Conservation (phyloP, 2,888 invertebrate genomes). For the Tipula unca region DNA sequence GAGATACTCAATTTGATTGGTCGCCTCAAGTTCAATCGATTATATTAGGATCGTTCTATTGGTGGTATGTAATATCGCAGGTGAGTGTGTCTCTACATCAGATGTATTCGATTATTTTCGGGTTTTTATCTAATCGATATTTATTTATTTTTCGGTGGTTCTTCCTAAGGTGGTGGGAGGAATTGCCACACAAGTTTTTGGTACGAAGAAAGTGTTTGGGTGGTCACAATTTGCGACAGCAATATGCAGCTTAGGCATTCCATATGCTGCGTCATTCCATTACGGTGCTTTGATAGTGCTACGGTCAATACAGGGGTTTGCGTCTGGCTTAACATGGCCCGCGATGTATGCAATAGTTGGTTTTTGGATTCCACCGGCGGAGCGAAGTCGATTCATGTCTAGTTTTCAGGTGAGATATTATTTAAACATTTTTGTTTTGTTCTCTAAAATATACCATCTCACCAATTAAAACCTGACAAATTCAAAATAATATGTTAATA, state of each 20-base stretch:
- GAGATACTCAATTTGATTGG: conserved; percentile 49
- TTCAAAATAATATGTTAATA: too few species aligned
- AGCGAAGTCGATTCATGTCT: conserved; percentile 65
- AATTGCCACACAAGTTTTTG: conserved; percentile 58
- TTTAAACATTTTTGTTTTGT: too few species aligned
- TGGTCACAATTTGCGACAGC: conserved; percentile 63
- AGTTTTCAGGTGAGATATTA: conserved; percentile 63
- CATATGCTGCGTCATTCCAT: conserved; percentile 53
- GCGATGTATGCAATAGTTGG: conserved; percentile 68
- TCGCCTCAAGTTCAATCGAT: conserved; percentile 53
- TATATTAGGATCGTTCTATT: conserved; percentile 60
- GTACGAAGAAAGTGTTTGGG: conserved; percentile 61
- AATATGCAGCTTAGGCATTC: conserved; percentile 56
- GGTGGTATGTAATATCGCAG: conserved; percentile 65
- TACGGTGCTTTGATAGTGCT: conserved; percentile 52
- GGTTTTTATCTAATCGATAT: not conserved
- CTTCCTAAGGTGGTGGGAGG: conserved; percentile 49
- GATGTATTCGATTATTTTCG: not conserved
- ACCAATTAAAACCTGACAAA: not conserved
- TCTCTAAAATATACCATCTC: not conserved
- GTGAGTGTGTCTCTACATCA: conserved; percentile 27
- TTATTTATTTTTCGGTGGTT: not conserved
- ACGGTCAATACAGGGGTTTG: conserved; percentile 58
- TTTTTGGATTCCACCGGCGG: conserved; percentile 62
- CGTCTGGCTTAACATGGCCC: conserved; percentile 65